Evolutionary conservation across 2,888 invertebrate genomes (phyloP).

Genomic region (Branchipolynoe longqiensis): DNA sequence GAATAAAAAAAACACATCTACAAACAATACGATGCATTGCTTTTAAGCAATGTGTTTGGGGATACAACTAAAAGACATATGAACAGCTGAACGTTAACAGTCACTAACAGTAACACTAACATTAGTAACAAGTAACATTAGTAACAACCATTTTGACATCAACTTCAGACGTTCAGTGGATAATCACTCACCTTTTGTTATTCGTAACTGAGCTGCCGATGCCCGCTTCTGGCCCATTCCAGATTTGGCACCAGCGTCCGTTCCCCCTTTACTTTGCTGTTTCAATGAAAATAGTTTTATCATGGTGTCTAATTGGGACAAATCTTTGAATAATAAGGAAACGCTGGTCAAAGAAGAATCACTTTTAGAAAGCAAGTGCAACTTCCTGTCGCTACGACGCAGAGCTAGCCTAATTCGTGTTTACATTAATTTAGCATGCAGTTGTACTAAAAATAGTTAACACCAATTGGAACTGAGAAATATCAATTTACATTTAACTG

Average conservation of each 20-base stretch:
- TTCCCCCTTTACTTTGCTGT: constrained; percentile 97
- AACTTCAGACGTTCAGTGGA: not conserved
- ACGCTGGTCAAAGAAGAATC: constrained; percentile 27
- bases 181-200: constrained; percentile 92
- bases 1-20: too few species aligned
- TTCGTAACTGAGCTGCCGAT: constrained; percentile 97
- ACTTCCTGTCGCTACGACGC: constrained; percentile 26
- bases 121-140: too few species aligned
- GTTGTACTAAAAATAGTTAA: not conserved
- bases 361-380: constrained; percentile 47
- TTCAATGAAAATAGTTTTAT: constrained; percentile 98
- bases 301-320: constrained; percentile 84
- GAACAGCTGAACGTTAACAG: too few species aligned
- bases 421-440: not conserved
- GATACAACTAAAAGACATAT: too few species aligned
- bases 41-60: too few species aligned
- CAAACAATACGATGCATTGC: too few species aligned
- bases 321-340: constrained; percentile 24
- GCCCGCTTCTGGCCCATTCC: constrained; percentile 86
- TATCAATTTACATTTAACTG: too few species aligned
- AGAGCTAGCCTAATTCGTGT: not conserved
- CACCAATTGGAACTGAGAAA: too few species aligned
- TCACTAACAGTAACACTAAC: too few species aligned
- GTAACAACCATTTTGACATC: too few species aligned
- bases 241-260: constrained; percentile 72